Base-by-base conservation (phyloP, 2,113 vertebrate species). In the Opisthocomus hoazin region DNA sequence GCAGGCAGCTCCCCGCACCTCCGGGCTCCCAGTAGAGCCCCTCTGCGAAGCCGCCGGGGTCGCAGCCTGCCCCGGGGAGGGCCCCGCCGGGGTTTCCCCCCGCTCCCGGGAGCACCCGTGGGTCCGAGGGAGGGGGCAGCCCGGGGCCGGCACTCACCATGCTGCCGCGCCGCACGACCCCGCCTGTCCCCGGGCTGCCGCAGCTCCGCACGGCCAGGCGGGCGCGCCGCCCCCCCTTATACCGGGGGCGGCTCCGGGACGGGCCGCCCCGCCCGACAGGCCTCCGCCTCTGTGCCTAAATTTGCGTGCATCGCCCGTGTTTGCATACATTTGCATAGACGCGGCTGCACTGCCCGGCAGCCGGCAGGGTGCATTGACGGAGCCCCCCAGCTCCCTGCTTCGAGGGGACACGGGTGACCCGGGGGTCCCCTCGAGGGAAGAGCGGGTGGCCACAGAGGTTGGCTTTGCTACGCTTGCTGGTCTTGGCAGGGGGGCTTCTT, bases 111-210 rank as follows among this genome's bases (percentile, higher is more conserved):
- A 11, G 20, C 36, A 32, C 61, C 70, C 12, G 24, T 15, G 37
- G 74, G 66, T 46, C 32, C 27, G 48, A 78, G 78, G 69, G 54
- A 61, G 56, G 34, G 88, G 66, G 57, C 83, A 68, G 70, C 79
- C 70, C 45, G 65, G 54, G 60, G 26, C 78, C 17, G 69, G 81
- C 90, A 97, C 96, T 97, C 92, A 97, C 96, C 96, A 97, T 97
- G 90, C 78, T 95, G 96, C 94, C 70, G 61, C 69, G 70, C 87
- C 18, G 41, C 51, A 60, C 56, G 66, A 83, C 66, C 66, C 81
- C 21, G 87, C 84, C 65, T 30, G 43, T 79, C 6, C 73, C 92
- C 29, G 65, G 20, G 29, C 51, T 82, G 70, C 87, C 27, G 78
- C 92, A 70, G 92, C 78, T 89, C 90, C 81, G 12, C 81, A 3